Evolutionary conservation across 2,888 invertebrate genomes (phyloP).

Genomic region (Xanthorhoe designata): DNA sequence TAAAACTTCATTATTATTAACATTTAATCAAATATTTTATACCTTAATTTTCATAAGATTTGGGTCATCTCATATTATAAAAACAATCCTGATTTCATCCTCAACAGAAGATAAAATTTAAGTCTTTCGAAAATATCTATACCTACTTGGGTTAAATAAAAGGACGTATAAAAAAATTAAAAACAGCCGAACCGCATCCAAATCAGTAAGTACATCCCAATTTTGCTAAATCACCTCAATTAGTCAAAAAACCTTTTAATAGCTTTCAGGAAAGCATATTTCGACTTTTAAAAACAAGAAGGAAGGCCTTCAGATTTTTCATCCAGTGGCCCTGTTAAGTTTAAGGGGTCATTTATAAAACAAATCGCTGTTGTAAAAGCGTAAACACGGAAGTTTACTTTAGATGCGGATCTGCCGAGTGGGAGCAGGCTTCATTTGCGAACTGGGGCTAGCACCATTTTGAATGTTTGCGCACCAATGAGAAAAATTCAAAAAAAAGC

Average conservation of each 20-base stretch:
- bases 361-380: constrained; percentile 40
- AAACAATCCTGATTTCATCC: no score
- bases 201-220: no score
- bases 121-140: no score
- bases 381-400: constrained; percentile 37
- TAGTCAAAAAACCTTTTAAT: neutral
- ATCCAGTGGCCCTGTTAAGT: constrained; percentile 15
- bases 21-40: no score
- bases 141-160: no score
- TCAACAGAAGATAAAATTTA: no score
- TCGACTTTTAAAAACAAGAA: constrained; percentile 8
- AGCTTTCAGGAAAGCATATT: neutral
- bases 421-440: constrained; percentile 17
- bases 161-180: no score
- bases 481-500: neutral
- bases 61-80: no score
- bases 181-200: no score
- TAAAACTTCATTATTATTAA: no score
- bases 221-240: neutral
- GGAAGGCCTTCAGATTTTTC: constrained; percentile 16
- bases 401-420: constrained; percentile 20
- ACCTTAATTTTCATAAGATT: no score
- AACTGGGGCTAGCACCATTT: constrained; percentile 4
- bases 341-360: constrained; percentile 41
- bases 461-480: neutral